Evolutionary conservation across 1,140 invertebrate genomes (phyloP), one percentile per base, ranked within the genome.

Genomic region (Coenobita brevimanus): DNA sequence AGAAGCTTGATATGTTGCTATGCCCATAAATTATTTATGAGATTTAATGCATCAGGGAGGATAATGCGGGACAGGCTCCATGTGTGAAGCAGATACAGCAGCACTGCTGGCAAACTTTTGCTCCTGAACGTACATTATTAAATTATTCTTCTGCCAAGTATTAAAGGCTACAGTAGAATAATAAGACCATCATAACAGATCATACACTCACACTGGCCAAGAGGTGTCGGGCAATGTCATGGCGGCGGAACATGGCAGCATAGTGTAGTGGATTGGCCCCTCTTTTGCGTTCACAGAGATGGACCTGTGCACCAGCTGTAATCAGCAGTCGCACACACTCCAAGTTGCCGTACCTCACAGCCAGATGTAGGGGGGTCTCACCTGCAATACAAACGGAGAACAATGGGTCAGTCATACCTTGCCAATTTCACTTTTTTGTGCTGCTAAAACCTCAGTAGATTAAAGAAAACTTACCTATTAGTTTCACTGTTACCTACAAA

Each of bases 311-410:
- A 15, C 91, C 91, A 36, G 86, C 89, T 17, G 57, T 57, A n/a
- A 91, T 27, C 36, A 91, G 83, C 4, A 89, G 76, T 24, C 62
- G 36, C 46, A 89, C 90, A 60, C 64, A 83, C 17, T 82, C 43
- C 30, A 89, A 54, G 79, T 92, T 92, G 21, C 97, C 97, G 89
- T 96, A 96, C 91, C 98, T 97, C 43, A 98, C 97, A 64, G 97
- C 97, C 89, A 98, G 94, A 93, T 99, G 97, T 69, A 99, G 94
- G 0, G 97, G 95, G 2, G 97, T 98, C 64, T 89, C 81, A 38
- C 89, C 89, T 90, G 69, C 13, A 54, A 21, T 24, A 57, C 33
- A 89, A 30, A 57, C 69, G n/a, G n/a, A n/a, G n/a, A n/a, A n/a
- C n/a, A n/a, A n/a, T n/a, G n/a, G n/a, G n/a, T n/a, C n/a, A n/a